Percentiles rank a stretch among this genome's conserved stretches.
phyloP scores from a whole-genome alignment of 2,113 vertebrate species.

The Leucopsar rothschildi region DNA sequence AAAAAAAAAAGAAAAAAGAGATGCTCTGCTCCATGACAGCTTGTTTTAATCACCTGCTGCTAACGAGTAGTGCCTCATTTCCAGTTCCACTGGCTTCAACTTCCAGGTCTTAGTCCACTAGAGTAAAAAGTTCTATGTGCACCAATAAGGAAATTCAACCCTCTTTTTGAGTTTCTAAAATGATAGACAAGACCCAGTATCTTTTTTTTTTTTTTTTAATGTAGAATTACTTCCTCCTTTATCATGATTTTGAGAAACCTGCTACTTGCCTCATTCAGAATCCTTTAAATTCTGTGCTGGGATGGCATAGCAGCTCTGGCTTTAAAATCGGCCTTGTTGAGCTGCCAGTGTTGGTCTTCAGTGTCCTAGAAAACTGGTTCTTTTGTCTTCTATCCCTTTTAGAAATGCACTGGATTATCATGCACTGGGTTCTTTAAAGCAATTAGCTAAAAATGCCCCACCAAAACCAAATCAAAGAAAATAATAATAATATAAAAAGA shows the following conservation, averaged over 20 bases:
- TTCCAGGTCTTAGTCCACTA: not conserved
- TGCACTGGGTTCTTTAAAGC: not conserved
- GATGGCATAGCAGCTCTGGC: not conserved
- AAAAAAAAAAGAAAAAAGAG: not conserved
- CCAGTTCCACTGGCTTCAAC: not conserved
- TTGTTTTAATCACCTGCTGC: constrained; percentile 4
- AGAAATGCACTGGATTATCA: not conserved
- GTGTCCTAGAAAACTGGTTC: not conserved
- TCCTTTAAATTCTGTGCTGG: not conserved
- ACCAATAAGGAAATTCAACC: not conserved
- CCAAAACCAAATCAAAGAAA: not conserved
- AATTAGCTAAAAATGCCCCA: not conserved
- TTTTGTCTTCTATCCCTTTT: not conserved
- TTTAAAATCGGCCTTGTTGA: not conserved
- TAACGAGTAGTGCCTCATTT: not conserved
- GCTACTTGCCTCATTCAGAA: not conserved
- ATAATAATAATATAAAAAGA: not conserved
- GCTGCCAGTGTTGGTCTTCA: not conserved
- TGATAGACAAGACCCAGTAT: not conserved
- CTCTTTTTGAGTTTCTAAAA: not conserved
- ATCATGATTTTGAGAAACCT: not conserved
- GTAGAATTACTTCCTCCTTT: not conserved
- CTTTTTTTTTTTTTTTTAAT: too few species aligned
- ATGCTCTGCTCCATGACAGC: not conserved
- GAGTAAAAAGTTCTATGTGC: not conserved